Conservation (phyloP, 2,888 invertebrate species). For the Incurvaria masculella region DNA sequence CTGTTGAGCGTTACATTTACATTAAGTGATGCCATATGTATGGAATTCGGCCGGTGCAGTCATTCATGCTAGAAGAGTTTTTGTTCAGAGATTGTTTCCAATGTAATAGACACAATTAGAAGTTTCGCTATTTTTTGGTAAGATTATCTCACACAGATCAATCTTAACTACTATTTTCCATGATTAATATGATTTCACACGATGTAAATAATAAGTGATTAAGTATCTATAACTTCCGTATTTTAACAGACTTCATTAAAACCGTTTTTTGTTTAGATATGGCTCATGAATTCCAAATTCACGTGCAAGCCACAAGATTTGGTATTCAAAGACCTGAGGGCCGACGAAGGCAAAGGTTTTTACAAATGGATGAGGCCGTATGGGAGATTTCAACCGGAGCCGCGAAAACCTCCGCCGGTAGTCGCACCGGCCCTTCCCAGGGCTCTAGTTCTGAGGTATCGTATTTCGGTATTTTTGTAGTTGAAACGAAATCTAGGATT, state of each 20-base stretch:
- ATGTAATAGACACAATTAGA: no score
- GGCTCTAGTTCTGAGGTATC: conserved; percentile 37
- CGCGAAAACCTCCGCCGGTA: conserved; percentile 28
- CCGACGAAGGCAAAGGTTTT: conserved; percentile 37
- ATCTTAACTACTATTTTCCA: background rate
- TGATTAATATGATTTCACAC: background rate
- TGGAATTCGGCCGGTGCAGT: no score
- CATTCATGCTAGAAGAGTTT: no score
- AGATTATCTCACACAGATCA: no score
- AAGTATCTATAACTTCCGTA: background rate
- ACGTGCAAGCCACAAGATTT: conserved; percentile 32
- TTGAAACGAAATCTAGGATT: background rate
- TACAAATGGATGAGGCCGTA: conserved; percentile 52
- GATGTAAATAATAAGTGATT: background rate
- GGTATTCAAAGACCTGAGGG: conserved; percentile 34
- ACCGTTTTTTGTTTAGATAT: conserved; percentile 28
- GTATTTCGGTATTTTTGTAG: background rate
- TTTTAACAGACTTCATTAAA: conserved; percentile 1
- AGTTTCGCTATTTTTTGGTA: no score
- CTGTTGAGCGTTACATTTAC: no score
- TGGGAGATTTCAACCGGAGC: conserved; percentile 28
- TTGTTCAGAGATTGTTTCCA: no score
- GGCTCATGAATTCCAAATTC: conserved; percentile 41
- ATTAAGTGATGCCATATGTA: no score
- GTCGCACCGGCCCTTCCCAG: conserved; percentile 33